Conservation (phyloP, 2,797 vertebrate species). For the Sebastolobus alascanus region DNA sequence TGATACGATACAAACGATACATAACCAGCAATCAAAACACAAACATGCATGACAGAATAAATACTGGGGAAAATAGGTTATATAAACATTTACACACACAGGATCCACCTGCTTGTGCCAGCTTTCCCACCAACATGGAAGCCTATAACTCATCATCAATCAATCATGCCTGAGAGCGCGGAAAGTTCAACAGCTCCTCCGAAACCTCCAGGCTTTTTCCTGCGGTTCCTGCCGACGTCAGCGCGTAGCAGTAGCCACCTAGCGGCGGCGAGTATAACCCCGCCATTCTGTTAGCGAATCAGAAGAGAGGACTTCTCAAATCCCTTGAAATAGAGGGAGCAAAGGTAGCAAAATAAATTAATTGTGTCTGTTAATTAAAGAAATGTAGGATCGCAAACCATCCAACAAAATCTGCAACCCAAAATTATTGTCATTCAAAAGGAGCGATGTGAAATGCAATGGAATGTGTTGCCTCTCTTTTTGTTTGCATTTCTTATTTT, state of each 20-base stretch:
- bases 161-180: slow-evolving; percentile 9
- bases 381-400: background rate
- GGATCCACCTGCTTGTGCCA: slow-evolving; percentile 22
- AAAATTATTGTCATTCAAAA: background rate
- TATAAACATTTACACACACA: background rate
- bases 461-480: too few species aligned
- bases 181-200: slow-evolving; percentile 50
- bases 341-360: background rate
- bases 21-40: background rate
- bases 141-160: slow-evolving; percentile 48
- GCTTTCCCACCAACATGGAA: slow-evolving; percentile 39
- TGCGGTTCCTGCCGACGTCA: slow-evolving; percentile 25
- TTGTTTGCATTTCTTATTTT: too few species aligned
- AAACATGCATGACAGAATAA: background rate
- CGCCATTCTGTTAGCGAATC: background rate
- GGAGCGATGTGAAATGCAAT: too few species aligned
- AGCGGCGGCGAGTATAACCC: background rate
- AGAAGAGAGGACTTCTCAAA: background rate
- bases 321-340: background rate
- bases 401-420: background rate
- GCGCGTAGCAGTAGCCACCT: background rate
- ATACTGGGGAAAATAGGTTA: background rate
- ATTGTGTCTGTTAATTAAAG: background rate
- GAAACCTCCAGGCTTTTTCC: slow-evolving; percentile 2
- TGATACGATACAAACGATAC: background rate